Evolutionary conservation across 2,888 invertebrate species (phyloP).

Genomic region (Mimachlamys varia): DNA sequence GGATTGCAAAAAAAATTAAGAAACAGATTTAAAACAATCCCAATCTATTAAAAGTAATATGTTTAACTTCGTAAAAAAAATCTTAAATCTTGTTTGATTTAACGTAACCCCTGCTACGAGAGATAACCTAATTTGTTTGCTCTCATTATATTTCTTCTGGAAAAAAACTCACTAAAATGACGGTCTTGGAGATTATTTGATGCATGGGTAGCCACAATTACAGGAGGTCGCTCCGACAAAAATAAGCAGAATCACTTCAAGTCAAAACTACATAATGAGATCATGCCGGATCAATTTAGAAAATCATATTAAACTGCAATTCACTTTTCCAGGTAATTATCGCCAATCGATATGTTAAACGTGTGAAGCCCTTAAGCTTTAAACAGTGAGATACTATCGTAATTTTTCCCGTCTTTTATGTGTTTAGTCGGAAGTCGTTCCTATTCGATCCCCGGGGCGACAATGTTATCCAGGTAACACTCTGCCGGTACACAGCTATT

Average conservation of each 20-base stretch:
- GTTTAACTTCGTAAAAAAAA: neutral
- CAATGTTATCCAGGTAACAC: neutral
- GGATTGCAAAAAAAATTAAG: neutral
- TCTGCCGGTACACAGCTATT: neutral
- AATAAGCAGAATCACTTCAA: conserved; percentile 5
- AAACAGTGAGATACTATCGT: conserved; percentile 28
- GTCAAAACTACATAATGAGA: conserved; percentile 20
- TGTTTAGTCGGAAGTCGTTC: conserved; percentile 34
- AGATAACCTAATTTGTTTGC: neutral
- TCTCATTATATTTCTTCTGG: neutral
- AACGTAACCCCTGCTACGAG: neutral
- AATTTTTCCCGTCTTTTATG: conserved; percentile 8
- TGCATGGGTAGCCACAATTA: neutral
- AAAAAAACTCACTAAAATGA: neutral
- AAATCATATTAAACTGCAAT: conserved; percentile 36
- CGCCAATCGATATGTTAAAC: conserved; percentile 31
- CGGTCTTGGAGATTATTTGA: neutral
- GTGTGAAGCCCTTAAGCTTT: conserved; percentile 24
- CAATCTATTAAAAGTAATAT: conserved; percentile 1
- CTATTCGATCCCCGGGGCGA: conserved; percentile 23
- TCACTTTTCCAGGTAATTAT: conserved; percentile 36
- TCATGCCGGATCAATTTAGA: conserved; percentile 32
- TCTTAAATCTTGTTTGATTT: neutral
- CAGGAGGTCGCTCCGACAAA: neutral
- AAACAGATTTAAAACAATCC: neutral